Evolutionary conservation across 2,113 vertebrate species (phyloP).

Genomic region (Leuciscus idus): DNA sequence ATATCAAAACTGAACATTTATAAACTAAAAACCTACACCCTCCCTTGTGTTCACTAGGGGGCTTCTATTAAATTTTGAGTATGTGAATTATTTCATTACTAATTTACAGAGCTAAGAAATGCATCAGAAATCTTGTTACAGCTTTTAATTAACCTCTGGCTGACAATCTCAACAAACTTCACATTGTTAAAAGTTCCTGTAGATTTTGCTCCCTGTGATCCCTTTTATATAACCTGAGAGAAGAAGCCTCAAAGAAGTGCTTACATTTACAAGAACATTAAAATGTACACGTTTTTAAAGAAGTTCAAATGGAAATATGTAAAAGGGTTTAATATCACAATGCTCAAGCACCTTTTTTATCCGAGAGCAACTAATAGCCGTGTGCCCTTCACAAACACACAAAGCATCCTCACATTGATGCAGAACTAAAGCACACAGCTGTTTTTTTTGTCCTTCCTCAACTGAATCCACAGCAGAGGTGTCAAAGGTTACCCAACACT

Average conservation of each 20-base stretch:
- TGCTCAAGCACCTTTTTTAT: background rate
- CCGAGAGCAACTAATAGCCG: background rate
- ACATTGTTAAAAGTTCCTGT: background rate
- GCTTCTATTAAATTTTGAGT: background rate
- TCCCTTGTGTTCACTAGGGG: background rate
- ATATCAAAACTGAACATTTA: background rate
- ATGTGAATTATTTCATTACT: background rate
- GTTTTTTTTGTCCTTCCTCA: background rate
- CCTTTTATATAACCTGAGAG: background rate
- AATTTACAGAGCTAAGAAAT: background rate
- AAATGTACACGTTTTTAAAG: background rate
- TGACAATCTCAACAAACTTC: background rate
- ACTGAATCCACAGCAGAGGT: background rate
- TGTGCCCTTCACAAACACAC: background rate
- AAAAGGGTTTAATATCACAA: background rate
- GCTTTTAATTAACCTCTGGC: background rate
- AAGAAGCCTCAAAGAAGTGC: background rate
- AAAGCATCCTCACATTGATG: background rate
- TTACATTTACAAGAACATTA: background rate
- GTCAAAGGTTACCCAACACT: slow-evolving; percentile 1
- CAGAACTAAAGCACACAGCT: background rate
- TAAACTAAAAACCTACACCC: background rate
- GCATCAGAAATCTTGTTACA: background rate
- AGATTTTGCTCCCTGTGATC: background rate
- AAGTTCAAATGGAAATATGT: background rate